Evolutionary conservation across 2,797 vertebrate genomes (phyloP).

Genomic region (Cynopterus sphinx): DNA sequence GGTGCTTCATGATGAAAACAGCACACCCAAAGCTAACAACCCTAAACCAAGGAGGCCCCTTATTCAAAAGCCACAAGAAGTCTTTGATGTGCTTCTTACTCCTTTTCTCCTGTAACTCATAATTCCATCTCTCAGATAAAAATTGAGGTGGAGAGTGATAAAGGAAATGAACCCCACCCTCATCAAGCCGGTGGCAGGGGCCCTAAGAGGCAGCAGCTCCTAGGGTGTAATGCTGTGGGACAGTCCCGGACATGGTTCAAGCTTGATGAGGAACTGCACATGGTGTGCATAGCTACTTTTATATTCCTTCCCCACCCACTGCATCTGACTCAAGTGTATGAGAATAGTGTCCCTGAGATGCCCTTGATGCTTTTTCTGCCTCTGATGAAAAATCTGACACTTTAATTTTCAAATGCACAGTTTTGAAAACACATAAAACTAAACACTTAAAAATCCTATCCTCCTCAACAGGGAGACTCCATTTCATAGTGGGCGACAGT

Average conservation of each 20-base stretch:
- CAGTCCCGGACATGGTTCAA: neutral
- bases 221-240: neutral
- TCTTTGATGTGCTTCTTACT: slow-evolving; percentile 68
- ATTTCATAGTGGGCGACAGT: neutral
- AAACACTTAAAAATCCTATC: neutral
- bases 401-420: neutral
- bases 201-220: neutral
- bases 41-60: slow-evolving; percentile 28
- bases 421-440: neutral
- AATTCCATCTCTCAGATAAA: slow-evolving; percentile 66
- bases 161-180: neutral
- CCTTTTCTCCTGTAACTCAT: slow-evolving; percentile 63
- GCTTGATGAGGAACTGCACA: neutral
- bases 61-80: slow-evolving; percentile 44
- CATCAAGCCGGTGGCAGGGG: accelerated
- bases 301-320: neutral
- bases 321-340: neutral
- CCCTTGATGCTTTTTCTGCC: neutral
- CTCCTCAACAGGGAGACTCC: neutral
- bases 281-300: neutral
- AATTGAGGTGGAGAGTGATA: neutral
- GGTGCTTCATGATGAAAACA: slow-evolving; percentile 76
- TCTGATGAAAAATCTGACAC: neutral
- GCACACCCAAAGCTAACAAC: slow-evolving; percentile 53
- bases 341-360: neutral